Conservation (phyloP, 2,113 vertebrate genomes). For the Apus apus region DNA sequence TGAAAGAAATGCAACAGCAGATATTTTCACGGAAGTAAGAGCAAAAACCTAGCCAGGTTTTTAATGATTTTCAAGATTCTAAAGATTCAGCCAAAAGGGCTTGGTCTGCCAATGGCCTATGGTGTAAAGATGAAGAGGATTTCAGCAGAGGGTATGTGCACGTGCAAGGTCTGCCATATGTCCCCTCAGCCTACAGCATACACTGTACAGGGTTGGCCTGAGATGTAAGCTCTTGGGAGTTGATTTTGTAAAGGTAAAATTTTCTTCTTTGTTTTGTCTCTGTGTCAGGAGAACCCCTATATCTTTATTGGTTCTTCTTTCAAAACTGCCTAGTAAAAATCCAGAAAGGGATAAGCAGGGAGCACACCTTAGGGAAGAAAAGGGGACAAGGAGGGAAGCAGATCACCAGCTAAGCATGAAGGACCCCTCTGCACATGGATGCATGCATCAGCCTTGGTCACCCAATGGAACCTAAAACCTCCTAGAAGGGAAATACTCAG, state of each 20-base stretch:
- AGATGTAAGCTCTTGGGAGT: background rate
- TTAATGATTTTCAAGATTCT: background rate
- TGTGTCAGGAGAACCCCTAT: background rate
- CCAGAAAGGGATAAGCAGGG: background rate
- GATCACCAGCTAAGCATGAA: background rate
- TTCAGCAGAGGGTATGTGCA: background rate
- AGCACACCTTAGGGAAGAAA: background rate
- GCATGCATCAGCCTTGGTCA: background rate
- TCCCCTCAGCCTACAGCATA: background rate
- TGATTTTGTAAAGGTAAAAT: background rate
- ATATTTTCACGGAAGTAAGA: background rate
- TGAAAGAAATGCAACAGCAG: background rate
- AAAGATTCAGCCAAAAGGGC: accelerated
- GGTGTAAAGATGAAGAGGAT: background rate
- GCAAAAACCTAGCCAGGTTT: background rate
- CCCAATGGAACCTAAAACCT: background rate
- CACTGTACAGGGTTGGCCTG: background rate
- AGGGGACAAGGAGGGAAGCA: background rate
- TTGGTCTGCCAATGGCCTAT: background rate
- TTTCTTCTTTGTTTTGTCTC: background rate
- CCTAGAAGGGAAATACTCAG: background rate
- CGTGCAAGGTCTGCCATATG: accelerated
- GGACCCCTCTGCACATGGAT: background rate
- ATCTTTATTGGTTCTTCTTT: background rate
- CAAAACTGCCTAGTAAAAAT: background rate